These are phyloP conservation scores for Tanytarsus gracilentus DNA, from an alignment of 2,888 invertebrate genomes.

Conservation along the genomic window DNA sequence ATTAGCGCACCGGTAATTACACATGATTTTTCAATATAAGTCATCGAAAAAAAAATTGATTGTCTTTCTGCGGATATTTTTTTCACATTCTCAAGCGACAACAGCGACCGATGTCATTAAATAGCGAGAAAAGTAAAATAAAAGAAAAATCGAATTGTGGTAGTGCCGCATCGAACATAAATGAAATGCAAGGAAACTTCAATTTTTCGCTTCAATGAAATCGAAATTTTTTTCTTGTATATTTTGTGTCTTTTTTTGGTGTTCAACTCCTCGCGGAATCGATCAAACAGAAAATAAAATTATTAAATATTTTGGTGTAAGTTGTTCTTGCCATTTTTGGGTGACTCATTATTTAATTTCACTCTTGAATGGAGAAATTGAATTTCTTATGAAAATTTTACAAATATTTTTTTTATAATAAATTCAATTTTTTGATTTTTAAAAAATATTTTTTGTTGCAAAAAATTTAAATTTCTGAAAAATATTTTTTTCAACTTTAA, in stretches of 20 bases:
- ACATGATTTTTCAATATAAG: constrained; percentile 19
- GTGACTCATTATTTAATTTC: too few species aligned
- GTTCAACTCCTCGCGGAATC: not conserved
- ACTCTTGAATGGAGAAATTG: too few species aligned
- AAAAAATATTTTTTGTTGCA: too few species aligned
- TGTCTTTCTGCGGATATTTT: not conserved
- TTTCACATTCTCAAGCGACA: not conserved
- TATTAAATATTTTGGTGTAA: too few species aligned
- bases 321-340: too few species aligned
- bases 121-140: not conserved
- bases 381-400: too few species aligned
- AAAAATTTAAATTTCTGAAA: too few species aligned
- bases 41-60: constrained; percentile 19
- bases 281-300: too few species aligned
- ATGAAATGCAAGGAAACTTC: constrained; percentile 18
- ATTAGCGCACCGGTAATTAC: constrained; percentile 26
- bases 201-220: constrained; percentile 23
- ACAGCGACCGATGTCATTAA: not conserved
- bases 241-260: not conserved
- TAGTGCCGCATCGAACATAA: not conserved
- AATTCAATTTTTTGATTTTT: too few species aligned
- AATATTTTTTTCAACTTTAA: too few species aligned
- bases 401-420: too few species aligned
- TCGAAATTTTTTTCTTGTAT: not conserved
- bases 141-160: constrained; percentile 6